phyloP scores from a whole-genome alignment of 1,140 invertebrate genomes.

The Lepidurus apus region DNA sequence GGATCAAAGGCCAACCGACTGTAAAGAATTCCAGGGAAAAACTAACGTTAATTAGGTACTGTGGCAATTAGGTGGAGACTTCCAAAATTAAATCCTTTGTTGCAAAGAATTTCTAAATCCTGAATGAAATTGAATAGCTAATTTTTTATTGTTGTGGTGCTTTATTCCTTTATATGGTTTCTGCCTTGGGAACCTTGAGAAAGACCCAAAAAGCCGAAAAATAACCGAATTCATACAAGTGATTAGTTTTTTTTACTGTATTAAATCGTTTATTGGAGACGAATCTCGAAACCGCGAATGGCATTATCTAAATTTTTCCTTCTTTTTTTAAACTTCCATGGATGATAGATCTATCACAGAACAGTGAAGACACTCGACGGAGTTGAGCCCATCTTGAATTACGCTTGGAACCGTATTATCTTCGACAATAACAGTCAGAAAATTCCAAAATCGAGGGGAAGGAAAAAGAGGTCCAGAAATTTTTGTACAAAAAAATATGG shows the following conservation, averaged over 20 bases:
- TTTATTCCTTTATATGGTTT: no score
- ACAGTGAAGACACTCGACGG: constrained; percentile 20
- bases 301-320: neutral
- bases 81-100: no score
- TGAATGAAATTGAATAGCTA: no score
- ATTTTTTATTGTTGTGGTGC: no score
- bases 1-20: neutral
- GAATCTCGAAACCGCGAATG: constrained; percentile 1
- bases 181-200: no score
- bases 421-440: neutral
- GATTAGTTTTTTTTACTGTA: neutral
- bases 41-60: no score
- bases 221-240: no score
- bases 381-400: constrained; percentile 21
- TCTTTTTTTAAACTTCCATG: constrained; percentile 4
- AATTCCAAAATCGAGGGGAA: neutral
- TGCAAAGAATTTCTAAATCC: no score
- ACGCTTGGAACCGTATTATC: neutral
- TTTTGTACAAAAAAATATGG: neutral
- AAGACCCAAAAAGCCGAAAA: no score
- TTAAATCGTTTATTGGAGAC: neutral
- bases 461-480: neutral
- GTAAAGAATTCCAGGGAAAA: no score
- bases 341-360: constrained; percentile 22
- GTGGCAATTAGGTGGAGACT: no score